Conservation (phyloP, 2,113 vertebrate species). For the Menidia beryllina region DNA sequence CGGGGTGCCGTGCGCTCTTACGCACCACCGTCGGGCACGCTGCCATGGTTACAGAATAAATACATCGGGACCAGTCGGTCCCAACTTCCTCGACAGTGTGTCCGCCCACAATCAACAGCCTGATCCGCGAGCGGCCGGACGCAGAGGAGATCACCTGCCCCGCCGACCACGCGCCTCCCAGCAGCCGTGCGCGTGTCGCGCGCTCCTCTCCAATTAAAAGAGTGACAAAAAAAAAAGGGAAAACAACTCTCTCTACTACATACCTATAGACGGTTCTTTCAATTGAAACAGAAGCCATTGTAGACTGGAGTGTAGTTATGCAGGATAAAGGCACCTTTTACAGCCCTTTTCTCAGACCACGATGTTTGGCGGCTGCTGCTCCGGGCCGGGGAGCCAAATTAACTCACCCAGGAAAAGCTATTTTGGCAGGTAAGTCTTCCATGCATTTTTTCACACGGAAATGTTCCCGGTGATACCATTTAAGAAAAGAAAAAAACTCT, state of each 20-base stretch:
- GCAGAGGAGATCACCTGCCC: conserved; percentile 30
- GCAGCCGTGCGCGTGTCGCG: conserved; percentile 35
- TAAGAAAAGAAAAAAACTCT: not conserved
- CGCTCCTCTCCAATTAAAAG: conserved; percentile 7
- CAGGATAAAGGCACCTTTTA: conserved; percentile 50
- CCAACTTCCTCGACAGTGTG: conserved; percentile 52
- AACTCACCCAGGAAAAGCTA: conserved; percentile 90
- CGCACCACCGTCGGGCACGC: conserved; percentile 29
- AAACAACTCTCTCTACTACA: not conserved
- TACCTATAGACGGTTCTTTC: not conserved
- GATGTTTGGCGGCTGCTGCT: conserved; percentile 82
- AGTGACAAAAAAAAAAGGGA: not conserved
- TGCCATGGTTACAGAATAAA: conserved; percentile 56
- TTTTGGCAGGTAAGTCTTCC: conserved; percentile 85
- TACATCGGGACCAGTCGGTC: conserved; percentile 5
- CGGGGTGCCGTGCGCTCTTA: conserved; percentile 36
- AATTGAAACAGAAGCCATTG: not conserved
- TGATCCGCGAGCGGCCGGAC: conserved; percentile 34
- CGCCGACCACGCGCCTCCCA: conserved; percentile 28
- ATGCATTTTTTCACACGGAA: not conserved
- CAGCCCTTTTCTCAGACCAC: conserved; percentile 64
- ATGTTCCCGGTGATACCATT: not conserved
- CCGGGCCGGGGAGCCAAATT: conserved; percentile 84
- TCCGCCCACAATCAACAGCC: conserved; percentile 52
- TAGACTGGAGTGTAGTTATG: conserved; percentile 45